Conservation (phyloP, 1,140 invertebrate species). For the Drosophila sp. region DNA sequence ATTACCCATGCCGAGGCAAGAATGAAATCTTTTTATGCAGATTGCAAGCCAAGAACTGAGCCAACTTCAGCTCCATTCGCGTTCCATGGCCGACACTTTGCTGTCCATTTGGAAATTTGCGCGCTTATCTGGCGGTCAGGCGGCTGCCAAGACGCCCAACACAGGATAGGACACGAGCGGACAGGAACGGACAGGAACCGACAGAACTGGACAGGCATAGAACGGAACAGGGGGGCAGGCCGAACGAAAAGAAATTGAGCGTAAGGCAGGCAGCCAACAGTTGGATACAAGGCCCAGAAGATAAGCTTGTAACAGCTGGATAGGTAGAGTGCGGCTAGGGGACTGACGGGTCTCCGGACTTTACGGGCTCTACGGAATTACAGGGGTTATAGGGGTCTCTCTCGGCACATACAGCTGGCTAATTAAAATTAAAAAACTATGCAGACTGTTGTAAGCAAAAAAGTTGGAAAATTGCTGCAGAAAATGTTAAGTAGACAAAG, state of each 20-base stretch:
- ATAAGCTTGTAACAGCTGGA: slow-evolving; percentile 37
- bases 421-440: slow-evolving; percentile 78
- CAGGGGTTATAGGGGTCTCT: background rate
- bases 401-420: slow-evolving; percentile 60
- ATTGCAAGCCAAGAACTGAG: slow-evolving; percentile 52
- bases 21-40: slow-evolving; percentile 76
- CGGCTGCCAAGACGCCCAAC: slow-evolving; percentile 60
- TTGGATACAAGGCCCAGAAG: slow-evolving; percentile 40
- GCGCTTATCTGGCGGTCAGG: slow-evolving; percentile 74
- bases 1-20: slow-evolving; percentile 71
- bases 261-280: slow-evolving; percentile 75
- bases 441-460: slow-evolving; percentile 61
- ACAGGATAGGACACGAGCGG: slow-evolving; percentile 48
- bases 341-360: background rate
- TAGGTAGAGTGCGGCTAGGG: no score
- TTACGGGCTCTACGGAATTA: background rate
- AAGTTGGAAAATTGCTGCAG: slow-evolving; percentile 51
- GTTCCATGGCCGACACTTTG: slow-evolving; percentile 67
- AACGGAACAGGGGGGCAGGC: background rate
- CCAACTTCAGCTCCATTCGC: slow-evolving; percentile 6
- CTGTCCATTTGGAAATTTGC: slow-evolving; percentile 81
- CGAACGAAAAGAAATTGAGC: slow-evolving; percentile 69
- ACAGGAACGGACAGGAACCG: slow-evolving; percentile 2
- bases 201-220: slow-evolving; percentile 5
- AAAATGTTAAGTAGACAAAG: slow-evolving; percentile 58